Percentiles rank a stretch among this genome's conserved stretches.
Evolutionary conservation across 2,888 invertebrate genomes (phyloP).

Genomic region (Andrena bicolor): DNA sequence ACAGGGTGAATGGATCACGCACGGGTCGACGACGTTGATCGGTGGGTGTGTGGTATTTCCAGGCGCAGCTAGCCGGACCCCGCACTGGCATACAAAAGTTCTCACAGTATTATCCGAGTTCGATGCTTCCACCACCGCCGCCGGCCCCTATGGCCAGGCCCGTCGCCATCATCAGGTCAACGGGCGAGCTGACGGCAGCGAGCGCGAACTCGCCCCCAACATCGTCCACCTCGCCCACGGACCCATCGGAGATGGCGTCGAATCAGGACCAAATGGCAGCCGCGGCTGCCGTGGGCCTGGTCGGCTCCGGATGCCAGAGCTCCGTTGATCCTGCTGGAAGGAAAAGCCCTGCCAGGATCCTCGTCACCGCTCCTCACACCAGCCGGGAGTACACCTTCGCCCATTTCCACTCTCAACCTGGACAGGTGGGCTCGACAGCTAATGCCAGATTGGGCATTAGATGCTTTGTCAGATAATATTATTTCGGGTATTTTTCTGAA

Average conservation of each 20-base stretch:
- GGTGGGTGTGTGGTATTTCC: conserved; percentile 83
- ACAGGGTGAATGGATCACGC: conserved; percentile 79
- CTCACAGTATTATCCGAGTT: conserved; percentile 94
- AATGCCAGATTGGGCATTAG: neutral
- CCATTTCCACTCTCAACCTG: conserved; percentile 96
- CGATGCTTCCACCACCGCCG: conserved; percentile 97
- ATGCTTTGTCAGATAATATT: too few relatives aligned
- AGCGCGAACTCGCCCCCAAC: conserved; percentile 89
- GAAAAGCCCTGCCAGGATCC: conserved; percentile 84
- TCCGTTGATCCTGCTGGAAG: conserved; percentile 81
- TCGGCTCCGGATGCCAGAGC: conserved; percentile 84
- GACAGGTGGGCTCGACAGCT: conserved; percentile 87
- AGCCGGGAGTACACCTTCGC: conserved; percentile 93
- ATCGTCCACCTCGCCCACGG: conserved; percentile 85
- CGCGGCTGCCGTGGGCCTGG: conserved; percentile 84
- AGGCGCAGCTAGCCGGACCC: conserved; percentile 86
- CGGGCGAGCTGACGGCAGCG: conserved; percentile 88
- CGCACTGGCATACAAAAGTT: conserved; percentile 86
- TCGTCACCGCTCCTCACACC: conserved; percentile 86
- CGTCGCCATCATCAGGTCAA: conserved; percentile 97
- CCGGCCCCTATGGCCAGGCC: conserved; percentile 98
- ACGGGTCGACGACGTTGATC: conserved; percentile 82
- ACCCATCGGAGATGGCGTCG: conserved; percentile 81
- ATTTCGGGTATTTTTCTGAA: too few relatives aligned
- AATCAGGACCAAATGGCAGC: conserved; percentile 79